Evolutionary conservation across 2,797 vertebrate genomes (phyloP), one percentile per base, ranked within the genome.

Genomic region (Eleutherodactylus coqui): DNA sequence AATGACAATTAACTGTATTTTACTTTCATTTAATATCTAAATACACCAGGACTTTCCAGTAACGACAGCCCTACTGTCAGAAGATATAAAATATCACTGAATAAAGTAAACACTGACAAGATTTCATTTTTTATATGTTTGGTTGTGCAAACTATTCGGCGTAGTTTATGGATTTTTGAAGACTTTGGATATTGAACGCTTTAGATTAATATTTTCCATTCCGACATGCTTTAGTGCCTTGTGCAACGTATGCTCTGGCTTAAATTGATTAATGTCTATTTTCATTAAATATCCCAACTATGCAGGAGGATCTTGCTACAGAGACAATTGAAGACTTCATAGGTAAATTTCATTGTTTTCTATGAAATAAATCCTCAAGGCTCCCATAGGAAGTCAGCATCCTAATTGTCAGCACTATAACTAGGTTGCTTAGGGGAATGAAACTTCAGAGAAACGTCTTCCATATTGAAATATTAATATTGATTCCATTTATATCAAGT

Each of bases 201-300:
- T 82, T 75, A 82, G 79, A 86, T 86, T 86, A 70, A 86, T 86
- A 86, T 82, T 80, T 87, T 87, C 69, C 55, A 62, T 75, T 84
- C 49, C 67, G 70, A 67, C 76, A 80, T 80, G 83, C 76, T 79
- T 75, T 80, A 58, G 67, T 84, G 82, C 82, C 67, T 84, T 80
- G 82, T 84, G 82, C 79, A 87, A 75, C 70, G 41, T 80, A 53
- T 79, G 69, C 77, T 67, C 81, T 41, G 73, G 58, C 79, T 87
- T 84, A 84, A 87, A 87, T 80, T 87, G 86, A 87, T 84, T 87
- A 87, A 76, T 84, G 45, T 81, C 86, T 84, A 69, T 87, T 87
- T 87, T 87, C 82, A 87, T 87, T 87, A 87, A 76, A 55, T 70
- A 84, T 76, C 36, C 69, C 75, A 72, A 38, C 43, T 87, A 84